Conservation (phyloP, 2,797 vertebrate species). For the Gymnocypris eckloni region DNA sequence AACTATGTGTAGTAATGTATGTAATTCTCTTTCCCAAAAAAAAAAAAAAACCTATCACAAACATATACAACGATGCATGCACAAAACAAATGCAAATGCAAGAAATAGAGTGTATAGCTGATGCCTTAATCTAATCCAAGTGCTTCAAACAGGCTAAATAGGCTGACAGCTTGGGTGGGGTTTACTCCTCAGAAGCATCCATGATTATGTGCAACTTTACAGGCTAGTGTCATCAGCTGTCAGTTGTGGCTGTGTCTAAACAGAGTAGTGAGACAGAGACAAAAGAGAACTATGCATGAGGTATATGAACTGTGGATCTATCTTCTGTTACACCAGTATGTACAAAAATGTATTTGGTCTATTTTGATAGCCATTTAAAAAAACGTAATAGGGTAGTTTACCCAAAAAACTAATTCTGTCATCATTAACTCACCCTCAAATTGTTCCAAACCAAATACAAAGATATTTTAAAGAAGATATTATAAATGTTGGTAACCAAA, state of each 20-base stretch:
- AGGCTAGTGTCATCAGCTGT: background rate
- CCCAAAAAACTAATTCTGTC: too few species aligned
- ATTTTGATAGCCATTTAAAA: background rate
- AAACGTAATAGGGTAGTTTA: background rate
- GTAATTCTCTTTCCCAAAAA: background rate
- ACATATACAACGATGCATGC: background rate
- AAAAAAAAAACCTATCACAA: background rate
- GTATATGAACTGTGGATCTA: background rate
- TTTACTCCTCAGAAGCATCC: background rate
- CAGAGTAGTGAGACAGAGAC: background rate
- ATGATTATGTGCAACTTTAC: constrained; percentile 16
- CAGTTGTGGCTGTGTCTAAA: background rate
- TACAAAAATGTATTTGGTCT: background rate
- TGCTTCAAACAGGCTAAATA: background rate
- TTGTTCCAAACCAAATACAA: background rate
- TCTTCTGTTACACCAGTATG: background rate
- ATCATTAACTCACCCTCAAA: background rate
- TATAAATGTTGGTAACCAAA: too few species aligned
- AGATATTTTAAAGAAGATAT: too few species aligned
- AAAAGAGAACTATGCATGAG: background rate
- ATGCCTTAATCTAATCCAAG: constrained; percentile 1
- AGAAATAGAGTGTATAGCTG: background rate
- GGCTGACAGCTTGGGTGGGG: background rate
- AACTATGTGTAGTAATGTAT: background rate
- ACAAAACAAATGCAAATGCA: background rate